Evolutionary conservation across 2,888 invertebrate genomes (phyloP).

Genomic region (Ctenicera cuprea): DNA sequence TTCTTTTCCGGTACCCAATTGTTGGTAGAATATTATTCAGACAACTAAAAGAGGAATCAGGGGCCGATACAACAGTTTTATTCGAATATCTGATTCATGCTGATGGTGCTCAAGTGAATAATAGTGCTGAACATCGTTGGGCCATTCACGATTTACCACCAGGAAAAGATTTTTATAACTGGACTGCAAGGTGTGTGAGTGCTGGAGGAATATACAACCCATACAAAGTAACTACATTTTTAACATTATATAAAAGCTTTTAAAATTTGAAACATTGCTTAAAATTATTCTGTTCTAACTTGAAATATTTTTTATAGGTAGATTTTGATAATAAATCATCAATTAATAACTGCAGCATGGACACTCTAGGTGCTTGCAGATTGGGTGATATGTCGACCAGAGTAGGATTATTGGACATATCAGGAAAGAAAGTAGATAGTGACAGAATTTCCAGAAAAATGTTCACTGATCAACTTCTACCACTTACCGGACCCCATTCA

Average conservation of each 20-base stretch:
- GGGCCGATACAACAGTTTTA: slow-evolving; percentile 89
- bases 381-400: slow-evolving; percentile 87
- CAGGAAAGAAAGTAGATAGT: slow-evolving; percentile 82
- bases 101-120: slow-evolving; percentile 87
- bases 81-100: slow-evolving; percentile 91
- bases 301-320: slow-evolving; percentile 68
- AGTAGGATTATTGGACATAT: slow-evolving; percentile 82
- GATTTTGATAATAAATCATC: slow-evolving; percentile 78
- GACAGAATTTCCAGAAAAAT: slow-evolving; percentile 81
- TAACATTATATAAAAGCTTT: too few relatives aligned
- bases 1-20: slow-evolving; percentile 88
- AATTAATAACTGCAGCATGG: slow-evolving; percentile 75
- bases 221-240: slow-evolving; percentile 77
- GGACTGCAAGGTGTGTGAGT: slow-evolving; percentile 89
- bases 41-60: slow-evolving; percentile 86
- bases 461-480: slow-evolving; percentile 86
- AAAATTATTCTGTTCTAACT: background rate
- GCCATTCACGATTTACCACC: slow-evolving; percentile 87
- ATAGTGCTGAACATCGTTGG: slow-evolving; percentile 87
- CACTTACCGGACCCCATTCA: slow-evolving; percentile 84
- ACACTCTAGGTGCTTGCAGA: slow-evolving; percentile 78
- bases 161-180: slow-evolving; percentile 92
- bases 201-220: slow-evolving; percentile 88
- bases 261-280: slow-evolving; percentile 6
- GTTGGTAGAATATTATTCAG: slow-evolving; percentile 89